Conservation (phyloP, 2,113 vertebrate genomes). For the Tachysurus fulvidraco region DNA sequence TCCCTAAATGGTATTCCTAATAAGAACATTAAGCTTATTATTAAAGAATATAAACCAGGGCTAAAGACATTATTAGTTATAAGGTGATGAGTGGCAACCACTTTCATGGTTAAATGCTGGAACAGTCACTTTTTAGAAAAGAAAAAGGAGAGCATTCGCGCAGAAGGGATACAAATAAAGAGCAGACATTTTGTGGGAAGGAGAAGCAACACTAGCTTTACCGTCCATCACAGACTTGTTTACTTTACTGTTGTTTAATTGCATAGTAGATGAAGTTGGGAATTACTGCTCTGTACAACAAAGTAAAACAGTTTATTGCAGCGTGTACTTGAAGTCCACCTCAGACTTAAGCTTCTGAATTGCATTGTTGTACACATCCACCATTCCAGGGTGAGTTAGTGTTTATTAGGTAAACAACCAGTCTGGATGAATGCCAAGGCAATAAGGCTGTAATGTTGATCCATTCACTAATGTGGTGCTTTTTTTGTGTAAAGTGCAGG, state of each 20-base stretch:
- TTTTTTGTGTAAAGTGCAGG: neutral
- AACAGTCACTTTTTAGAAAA: neutral
- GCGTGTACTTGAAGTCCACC: neutral
- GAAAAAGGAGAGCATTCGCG: neutral
- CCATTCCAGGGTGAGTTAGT: neutral
- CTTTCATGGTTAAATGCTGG: neutral
- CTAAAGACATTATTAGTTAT: neutral
- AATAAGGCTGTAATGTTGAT: neutral
- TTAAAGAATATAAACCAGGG: neutral
- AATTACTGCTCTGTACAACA: neutral
- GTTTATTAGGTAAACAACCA: constrained; percentile 2
- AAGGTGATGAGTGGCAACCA: neutral
- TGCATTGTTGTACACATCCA: neutral
- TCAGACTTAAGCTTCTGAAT: neutral
- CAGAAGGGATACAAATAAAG: constrained; percentile 24
- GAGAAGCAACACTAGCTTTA: neutral
- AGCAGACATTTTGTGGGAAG: neutral
- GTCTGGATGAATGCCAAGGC: neutral
- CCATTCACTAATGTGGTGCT: neutral
- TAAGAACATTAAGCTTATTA: neutral
- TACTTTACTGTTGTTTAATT: neutral
- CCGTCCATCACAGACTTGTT: neutral
- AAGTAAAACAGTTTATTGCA: neutral
- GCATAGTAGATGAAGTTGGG: neutral
- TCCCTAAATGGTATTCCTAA: neutral